phyloP scores from a whole-genome alignment of 2,888 invertebrate genomes.

The Drosophila nigricruria region DNA sequence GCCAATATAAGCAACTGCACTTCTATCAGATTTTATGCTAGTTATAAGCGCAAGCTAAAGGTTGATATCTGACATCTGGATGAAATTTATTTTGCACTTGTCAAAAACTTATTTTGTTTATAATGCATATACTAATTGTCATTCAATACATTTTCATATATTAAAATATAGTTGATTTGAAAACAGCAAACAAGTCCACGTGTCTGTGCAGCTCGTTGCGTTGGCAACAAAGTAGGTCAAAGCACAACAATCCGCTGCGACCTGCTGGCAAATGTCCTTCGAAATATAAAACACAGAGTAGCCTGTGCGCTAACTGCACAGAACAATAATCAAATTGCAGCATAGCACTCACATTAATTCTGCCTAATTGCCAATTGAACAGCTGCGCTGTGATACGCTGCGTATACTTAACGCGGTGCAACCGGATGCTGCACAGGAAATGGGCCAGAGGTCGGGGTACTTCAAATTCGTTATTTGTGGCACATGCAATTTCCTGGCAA shows the following conservation, averaged over 20 bases:
- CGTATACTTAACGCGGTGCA: conserved; percentile 23
- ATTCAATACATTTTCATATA: too few relatives aligned
- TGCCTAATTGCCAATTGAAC: conserved; percentile 39
- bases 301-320: not conserved
- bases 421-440: not conserved
- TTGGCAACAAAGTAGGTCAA: conserved; percentile 42
- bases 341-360: conserved; percentile 22
- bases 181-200: not conserved
- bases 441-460: not conserved
- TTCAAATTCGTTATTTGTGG: conserved; percentile 33
- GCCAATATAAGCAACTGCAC: too few relatives aligned
- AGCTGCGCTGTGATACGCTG: not conserved
- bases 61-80: too few relatives aligned
- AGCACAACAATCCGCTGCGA: conserved; percentile 11
- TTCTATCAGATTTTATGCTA: too few relatives aligned
- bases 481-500: conserved; percentile 38
- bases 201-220: conserved; percentile 13
- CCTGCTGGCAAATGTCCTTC: conserved; percentile 14
- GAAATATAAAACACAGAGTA: not conserved
- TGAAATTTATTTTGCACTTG: too few relatives aligned
- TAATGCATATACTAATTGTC: too few relatives aligned
- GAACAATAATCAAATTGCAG: conserved; percentile 13
- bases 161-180: not conserved
- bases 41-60: too few relatives aligned
- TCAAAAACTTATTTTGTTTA: too few relatives aligned